phyloP scores from a whole-genome alignment of 1,140 invertebrate species.

The Cydia splendana region DNA sequence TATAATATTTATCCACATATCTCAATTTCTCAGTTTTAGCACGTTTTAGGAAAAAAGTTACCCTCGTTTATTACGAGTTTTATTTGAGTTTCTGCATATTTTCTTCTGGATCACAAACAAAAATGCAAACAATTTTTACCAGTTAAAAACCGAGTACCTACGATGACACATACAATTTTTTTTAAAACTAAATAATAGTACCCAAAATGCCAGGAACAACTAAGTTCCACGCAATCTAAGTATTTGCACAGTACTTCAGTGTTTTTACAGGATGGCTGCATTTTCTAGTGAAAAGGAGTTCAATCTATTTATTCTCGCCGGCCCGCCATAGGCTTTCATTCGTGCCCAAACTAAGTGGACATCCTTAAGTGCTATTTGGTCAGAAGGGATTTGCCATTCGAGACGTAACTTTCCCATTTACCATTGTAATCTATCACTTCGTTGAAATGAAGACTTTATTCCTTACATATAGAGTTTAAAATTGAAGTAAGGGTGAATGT shows the following conservation, averaged over 20 bases:
- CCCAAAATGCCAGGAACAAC: not conserved
- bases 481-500: not conserved
- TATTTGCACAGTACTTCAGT: slow-evolving; percentile 6
- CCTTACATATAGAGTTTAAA: not conserved
- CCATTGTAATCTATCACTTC: not conserved
- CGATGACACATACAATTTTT: too few species aligned
- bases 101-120: too few species aligned
- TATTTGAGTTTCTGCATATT: too few species aligned
- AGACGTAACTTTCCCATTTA: slow-evolving; percentile 56
- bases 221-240: not conserved
- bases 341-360: slow-evolving; percentile 67
- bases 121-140: too few species aligned
- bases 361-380: slow-evolving; percentile 73
- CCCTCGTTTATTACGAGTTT: too few species aligned
- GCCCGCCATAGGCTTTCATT: slow-evolving; percentile 57
- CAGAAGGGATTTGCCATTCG: slow-evolving; percentile 70
- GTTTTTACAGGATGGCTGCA: slow-evolving; percentile 11
- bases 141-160: too few species aligned
- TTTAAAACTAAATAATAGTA: too few species aligned
- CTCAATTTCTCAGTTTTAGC: too few species aligned
- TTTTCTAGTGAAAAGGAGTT: slow-evolving; percentile 52
- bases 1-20: too few species aligned
- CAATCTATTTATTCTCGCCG: slow-evolving; percentile 68
- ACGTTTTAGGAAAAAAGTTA: too few species aligned
- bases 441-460: not conserved